Percentiles rank a stretch among this genome's conserved stretches.
phyloP scores from a whole-genome alignment of 2,113 vertebrate species.

The Marmota monax region DNA sequence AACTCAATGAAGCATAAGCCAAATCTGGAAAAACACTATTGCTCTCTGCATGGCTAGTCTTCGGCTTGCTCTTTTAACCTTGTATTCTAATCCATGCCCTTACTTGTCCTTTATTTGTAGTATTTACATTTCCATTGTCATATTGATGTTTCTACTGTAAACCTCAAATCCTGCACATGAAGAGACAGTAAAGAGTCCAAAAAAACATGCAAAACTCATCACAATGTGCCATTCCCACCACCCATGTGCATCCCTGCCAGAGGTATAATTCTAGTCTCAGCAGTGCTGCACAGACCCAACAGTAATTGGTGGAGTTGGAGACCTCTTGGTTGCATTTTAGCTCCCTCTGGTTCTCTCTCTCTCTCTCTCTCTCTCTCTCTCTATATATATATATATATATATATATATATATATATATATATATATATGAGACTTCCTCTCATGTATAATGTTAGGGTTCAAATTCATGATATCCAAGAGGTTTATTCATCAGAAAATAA shows the following conservation, averaged over 20 bases:
- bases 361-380: too few relatives aligned
- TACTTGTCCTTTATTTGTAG: not conserved
- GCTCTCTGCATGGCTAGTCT: not conserved
- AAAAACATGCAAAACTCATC: not conserved
- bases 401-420: too few relatives aligned
- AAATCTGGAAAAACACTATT: not conserved
- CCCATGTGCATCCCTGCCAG: accelerated
- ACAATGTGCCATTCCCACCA: accelerated
- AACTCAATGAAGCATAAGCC: not conserved
- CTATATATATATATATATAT: too few relatives aligned
- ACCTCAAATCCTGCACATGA: not conserved
- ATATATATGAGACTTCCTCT: not conserved
- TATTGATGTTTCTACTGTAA: conserved; percentile 5
- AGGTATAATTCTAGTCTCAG: not conserved
- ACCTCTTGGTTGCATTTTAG: not conserved
- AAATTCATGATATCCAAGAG: not conserved
- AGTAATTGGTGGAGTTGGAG: accelerated
- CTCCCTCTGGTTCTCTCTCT: not conserved
- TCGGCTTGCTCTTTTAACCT: not conserved
- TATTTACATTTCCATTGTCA: not conserved
- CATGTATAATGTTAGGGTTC: not conserved
- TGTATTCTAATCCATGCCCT: not conserved
- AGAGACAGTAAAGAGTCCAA: not conserved
- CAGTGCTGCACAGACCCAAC: not conserved
- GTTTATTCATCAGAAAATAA: conserved; percentile 10